Percentiles rank a stretch among this genome's conserved stretches.
phyloP scores from a whole-genome alignment of 2,888 invertebrate genomes.

The Elmis aenea region DNA sequence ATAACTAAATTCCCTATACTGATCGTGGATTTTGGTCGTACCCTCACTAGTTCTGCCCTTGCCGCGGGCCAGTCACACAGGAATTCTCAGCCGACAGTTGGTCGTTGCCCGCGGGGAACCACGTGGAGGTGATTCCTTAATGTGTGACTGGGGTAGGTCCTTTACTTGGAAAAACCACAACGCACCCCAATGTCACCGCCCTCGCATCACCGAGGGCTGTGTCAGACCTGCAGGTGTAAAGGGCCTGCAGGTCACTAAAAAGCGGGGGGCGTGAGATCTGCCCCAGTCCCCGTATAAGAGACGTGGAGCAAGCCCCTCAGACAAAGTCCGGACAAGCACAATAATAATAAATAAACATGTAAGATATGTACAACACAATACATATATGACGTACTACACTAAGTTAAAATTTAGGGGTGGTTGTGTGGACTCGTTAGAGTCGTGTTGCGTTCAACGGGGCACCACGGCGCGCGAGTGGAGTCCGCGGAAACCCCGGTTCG shows the following conservation, averaged over 20 bases:
- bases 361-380: not conserved
- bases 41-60: too few species aligned
- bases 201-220: too few species aligned
- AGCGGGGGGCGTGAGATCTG: too few species aligned
- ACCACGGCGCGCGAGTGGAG: constrained; percentile 2
- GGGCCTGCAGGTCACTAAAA: too few species aligned
- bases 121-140: constrained; percentile 16
- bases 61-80: too few species aligned
- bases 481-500: constrained; percentile 1
- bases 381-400: not conserved
- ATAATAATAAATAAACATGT: not conserved
- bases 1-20: too few species aligned
- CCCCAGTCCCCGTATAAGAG: not conserved
- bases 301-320: not conserved
- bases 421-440: not conserved
- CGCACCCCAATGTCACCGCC: not conserved
- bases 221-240: too few species aligned
- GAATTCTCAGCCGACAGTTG: too few species aligned
- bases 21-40: too few species aligned
- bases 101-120: constrained; percentile 15
- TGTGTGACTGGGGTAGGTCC: not conserved
- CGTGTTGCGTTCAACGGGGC: not conserved
- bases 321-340: not conserved
- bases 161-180: not conserved
- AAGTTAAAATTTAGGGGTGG: not conserved